Evolutionary conservation across 2,797 vertebrate species (phyloP).

Genomic region (Argya squamiceps): DNA sequence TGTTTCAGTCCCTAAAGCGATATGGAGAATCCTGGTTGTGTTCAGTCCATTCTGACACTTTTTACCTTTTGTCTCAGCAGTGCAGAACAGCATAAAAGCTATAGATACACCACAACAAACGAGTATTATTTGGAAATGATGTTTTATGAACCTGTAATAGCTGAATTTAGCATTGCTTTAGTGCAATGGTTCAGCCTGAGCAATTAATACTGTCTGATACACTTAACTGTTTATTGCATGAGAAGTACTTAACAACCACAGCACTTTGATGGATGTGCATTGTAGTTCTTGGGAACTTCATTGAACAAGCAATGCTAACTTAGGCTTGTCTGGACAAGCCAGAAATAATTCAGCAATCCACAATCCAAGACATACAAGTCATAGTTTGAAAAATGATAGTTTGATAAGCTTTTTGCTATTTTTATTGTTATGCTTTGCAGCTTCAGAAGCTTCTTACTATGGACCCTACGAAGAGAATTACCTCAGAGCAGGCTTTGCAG

Average conservation of each 20-base stretch:
- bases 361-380: neutral
- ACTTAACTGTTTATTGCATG: neutral
- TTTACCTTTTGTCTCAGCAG: neutral
- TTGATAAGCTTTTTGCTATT: conserved; percentile 23
- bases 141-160: neutral
- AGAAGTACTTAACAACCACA: neutral
- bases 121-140: neutral
- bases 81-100: neutral
- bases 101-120: neutral
- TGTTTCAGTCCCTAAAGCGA: fast-evolving
- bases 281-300: neutral
- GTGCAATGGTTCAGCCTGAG: neutral
- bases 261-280: neutral
- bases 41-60: neutral
- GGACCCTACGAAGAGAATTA: conserved; percentile 98
- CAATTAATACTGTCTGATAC: neutral
- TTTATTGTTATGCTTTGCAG: conserved; percentile 73
- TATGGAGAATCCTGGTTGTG: neutral
- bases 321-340: neutral
- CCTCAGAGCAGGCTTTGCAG: conserved; percentile 95
- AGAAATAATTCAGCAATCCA: neutral
- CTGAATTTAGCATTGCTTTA: neutral
- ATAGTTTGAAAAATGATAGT: conserved; percentile 20
- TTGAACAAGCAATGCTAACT: neutral
- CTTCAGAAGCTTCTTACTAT: conserved; percentile 97